phyloP scores from a whole-genome alignment of 1,140 invertebrate genomes.

The Pissodes strobi region DNA sequence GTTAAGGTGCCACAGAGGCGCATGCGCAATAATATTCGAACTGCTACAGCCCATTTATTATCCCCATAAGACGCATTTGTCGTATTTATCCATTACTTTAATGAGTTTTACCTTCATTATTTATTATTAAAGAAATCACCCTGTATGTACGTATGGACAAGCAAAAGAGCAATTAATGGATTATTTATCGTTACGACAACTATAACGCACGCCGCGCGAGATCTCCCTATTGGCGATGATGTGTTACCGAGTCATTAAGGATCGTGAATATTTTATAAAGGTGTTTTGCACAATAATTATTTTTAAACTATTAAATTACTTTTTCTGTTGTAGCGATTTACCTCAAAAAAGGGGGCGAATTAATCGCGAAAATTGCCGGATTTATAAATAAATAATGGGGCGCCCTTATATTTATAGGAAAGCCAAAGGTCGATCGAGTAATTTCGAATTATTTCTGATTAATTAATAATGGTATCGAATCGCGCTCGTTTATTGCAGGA shows the following conservation, averaged over 20 bases:
- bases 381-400: not conserved
- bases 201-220: not conserved
- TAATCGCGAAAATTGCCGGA: not conserved
- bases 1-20: too few relatives aligned
- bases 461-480: too few relatives aligned
- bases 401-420: not conserved
- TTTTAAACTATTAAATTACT: constrained; percentile 18
- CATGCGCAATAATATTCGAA: too few relatives aligned
- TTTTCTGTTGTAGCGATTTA: constrained; percentile 13
- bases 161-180: too few relatives aligned
- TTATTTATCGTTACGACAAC: too few relatives aligned
- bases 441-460: not conserved
- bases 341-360: constrained; percentile 6
- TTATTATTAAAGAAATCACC: too few relatives aligned
- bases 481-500: too few relatives aligned
- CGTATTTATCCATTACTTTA: too few relatives aligned
- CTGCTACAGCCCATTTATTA: too few relatives aligned
- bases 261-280: constrained; percentile 37
- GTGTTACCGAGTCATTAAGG: constrained; percentile 38
- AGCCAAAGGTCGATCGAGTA: not conserved
- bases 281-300: constrained; percentile 26
- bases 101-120: too few relatives aligned
- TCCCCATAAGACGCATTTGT: too few relatives aligned
- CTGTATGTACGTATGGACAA: too few relatives aligned
- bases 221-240: constrained; percentile 11